Evolutionary conservation across 1,140 invertebrate genomes (phyloP).

Genomic region (Drosophila fuyamai): DNA sequence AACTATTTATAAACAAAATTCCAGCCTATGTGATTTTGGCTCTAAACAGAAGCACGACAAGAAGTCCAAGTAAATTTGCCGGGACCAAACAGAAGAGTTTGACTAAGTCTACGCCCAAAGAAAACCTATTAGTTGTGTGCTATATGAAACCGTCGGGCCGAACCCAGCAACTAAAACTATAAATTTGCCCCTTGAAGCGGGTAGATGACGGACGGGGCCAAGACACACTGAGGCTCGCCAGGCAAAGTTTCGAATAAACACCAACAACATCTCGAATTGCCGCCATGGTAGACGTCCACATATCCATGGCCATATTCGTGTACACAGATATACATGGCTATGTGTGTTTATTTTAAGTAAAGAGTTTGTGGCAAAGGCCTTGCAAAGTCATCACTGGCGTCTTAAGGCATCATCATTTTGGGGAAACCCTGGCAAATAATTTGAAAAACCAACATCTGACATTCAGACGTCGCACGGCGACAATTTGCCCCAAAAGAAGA

Average conservation of each 20-base stretch:
- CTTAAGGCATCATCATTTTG: conserved; percentile 64
- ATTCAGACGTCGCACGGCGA: conserved; percentile 57
- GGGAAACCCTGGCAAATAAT: conserved; percentile 71
- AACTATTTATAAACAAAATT: conserved; percentile 37
- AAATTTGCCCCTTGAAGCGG: conserved; percentile 42
- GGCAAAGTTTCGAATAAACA: conserved; percentile 75
- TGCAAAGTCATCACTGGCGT: conserved; percentile 62
- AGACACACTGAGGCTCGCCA: conserved; percentile 9
- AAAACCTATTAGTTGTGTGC: conserved; percentile 78
- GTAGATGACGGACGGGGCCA: conserved; percentile 27
- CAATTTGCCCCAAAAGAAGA: conserved; percentile 58
- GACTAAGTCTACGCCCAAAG: conserved; percentile 61
- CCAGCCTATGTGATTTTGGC: not conserved
- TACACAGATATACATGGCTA: not conserved
- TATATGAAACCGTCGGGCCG: conserved; percentile 56
- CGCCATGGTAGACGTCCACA: conserved; percentile 29
- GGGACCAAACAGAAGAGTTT: conserved; percentile 28
- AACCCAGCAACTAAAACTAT: conserved; percentile 54
- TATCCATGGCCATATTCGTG: conserved; percentile 9
- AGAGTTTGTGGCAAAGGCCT: conserved; percentile 34
- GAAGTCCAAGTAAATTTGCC: conserved; percentile 41
- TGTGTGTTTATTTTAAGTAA: conserved; percentile 7
- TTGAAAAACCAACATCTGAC: conserved; percentile 76
- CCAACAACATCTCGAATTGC: conserved; percentile 46
- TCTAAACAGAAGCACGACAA: conserved; percentile 6